These are phyloP conservation scores for Protosalanx chinensis DNA, from an alignment of 2,797 vertebrate species.

Conservation along the genomic window DNA sequence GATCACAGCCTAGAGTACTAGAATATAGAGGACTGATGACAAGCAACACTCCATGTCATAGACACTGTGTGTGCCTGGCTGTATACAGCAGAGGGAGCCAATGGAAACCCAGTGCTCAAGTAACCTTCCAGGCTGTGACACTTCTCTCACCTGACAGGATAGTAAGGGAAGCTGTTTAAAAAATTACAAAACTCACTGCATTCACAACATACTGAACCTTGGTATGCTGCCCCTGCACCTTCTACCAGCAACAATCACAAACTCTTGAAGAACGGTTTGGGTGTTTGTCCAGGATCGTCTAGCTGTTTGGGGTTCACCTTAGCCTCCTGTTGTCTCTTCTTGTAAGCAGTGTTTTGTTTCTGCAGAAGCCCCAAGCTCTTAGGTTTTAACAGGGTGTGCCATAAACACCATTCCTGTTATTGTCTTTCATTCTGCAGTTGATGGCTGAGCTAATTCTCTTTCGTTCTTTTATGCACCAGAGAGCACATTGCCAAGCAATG, in stretches of 20 bases:
- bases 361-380: conserved; percentile 58
- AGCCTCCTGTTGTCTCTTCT: conserved; percentile 47
- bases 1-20: conserved; percentile 14
- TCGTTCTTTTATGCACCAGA: conserved; percentile 95
- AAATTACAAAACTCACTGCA: neutral
- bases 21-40: conserved; percentile 14
- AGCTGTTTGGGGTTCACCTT: conserved; percentile 21
- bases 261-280: neutral
- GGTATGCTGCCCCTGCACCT: neutral
- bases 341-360: conserved; percentile 62
- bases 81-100: conserved; percentile 41
- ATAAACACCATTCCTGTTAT: conserved; percentile 94
- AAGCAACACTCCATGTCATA: conserved; percentile 18
- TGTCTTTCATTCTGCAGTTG: conserved; percentile 93
- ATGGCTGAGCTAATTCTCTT: conserved; percentile 99
- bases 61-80: conserved; percentile 33
- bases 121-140: neutral
- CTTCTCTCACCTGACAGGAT: no score
- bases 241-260: neutral
- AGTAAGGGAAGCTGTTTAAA: no score
- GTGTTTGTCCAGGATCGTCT: conserved; percentile 26
- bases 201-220: neutral
- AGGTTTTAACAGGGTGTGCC: conserved; percentile 84
- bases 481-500: conserved; percentile 94
- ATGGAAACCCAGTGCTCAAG: conserved; percentile 30